Evolutionary conservation across 1,140 invertebrate genomes (phyloP).

Genomic region (Cheumatopsyche charites): DNA sequence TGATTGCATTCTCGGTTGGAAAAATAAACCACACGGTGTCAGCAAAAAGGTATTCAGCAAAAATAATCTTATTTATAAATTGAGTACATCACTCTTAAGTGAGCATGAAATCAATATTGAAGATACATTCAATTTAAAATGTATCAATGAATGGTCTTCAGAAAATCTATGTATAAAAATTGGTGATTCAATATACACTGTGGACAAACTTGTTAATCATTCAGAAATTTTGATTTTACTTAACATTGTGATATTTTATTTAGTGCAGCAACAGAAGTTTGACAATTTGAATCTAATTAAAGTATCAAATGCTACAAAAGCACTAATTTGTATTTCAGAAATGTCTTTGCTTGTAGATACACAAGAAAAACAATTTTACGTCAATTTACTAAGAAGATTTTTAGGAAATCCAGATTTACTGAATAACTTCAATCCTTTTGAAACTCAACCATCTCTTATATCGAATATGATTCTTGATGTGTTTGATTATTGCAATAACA

Average conservation of each 20-base stretch:
- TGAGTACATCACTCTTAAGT: slow-evolving; percentile 50
- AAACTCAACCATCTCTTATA: slow-evolving; percentile 54
- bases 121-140: slow-evolving; percentile 51
- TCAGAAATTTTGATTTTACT: slow-evolving; percentile 56
- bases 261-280: slow-evolving; percentile 53
- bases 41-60: slow-evolving; percentile 50
- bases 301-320: slow-evolving; percentile 31
- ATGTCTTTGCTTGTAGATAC: slow-evolving; percentile 50
- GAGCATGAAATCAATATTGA: slow-evolving; percentile 50
- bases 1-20: slow-evolving; percentile 56
- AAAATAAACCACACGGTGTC: slow-evolving; percentile 50
- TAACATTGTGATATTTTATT: slow-evolving; percentile 57
- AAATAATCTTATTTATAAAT: slow-evolving; percentile 34
- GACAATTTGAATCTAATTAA: slow-evolving; percentile 50
- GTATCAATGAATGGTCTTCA: slow-evolving; percentile 49
- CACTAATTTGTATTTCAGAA: slow-evolving; percentile 25
- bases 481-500: slow-evolving; percentile 52
- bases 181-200: slow-evolving; percentile 49
- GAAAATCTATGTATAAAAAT: slow-evolving; percentile 48
- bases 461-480: slow-evolving; percentile 60
- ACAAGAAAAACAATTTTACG: slow-evolving; percentile 51
- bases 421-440: slow-evolving; percentile 61
- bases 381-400: slow-evolving; percentile 48
- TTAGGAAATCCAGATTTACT: slow-evolving; percentile 63
- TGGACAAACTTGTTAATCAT: slow-evolving; percentile 49